Evolutionary conservation across 2,113 vertebrate species (phyloP).

Genomic region (Neodontobutis hainanensis): DNA sequence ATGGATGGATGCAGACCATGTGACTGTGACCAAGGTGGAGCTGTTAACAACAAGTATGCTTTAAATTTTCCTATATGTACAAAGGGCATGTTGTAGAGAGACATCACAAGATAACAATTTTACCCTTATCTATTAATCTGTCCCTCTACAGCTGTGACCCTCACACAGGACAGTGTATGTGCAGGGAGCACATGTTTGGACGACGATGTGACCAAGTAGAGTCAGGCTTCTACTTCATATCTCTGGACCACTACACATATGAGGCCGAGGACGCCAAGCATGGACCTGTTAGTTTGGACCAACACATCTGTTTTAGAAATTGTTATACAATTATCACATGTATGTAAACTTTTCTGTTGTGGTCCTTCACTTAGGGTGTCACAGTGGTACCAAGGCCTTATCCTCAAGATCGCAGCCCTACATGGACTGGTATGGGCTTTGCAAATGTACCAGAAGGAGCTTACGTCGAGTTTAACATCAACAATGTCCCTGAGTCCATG

Average conservation of each 20-base stretch:
- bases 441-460: constrained; percentile 89
- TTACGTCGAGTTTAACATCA: constrained; percentile 86
- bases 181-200: constrained; percentile 89
- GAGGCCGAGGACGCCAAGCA: constrained; percentile 90
- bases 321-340: not conserved
- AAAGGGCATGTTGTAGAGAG: not conserved
- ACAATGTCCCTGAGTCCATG: constrained; percentile 93
- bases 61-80: not conserved
- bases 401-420: constrained; percentile 84
- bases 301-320: accelerated
- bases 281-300: constrained; percentile 82
- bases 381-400: constrained; percentile 83
- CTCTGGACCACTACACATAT: constrained; percentile 93
- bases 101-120: too few relatives aligned
- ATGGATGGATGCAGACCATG: constrained; percentile 94
- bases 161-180: constrained; percentile 87
- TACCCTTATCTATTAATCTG: not conserved
- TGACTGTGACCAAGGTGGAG: constrained; percentile 92
- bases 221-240: constrained; percentile 91
- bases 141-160: constrained; percentile 82
- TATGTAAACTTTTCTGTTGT: too few relatives aligned
- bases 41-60: constrained; percentile 85
- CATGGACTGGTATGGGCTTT: constrained; percentile 94
- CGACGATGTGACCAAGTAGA: constrained; percentile 88
- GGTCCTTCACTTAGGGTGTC: constrained; percentile 80